Evolutionary conservation across 2,797 vertebrate species (phyloP).

Genomic region (Sus cebifrons): DNA sequence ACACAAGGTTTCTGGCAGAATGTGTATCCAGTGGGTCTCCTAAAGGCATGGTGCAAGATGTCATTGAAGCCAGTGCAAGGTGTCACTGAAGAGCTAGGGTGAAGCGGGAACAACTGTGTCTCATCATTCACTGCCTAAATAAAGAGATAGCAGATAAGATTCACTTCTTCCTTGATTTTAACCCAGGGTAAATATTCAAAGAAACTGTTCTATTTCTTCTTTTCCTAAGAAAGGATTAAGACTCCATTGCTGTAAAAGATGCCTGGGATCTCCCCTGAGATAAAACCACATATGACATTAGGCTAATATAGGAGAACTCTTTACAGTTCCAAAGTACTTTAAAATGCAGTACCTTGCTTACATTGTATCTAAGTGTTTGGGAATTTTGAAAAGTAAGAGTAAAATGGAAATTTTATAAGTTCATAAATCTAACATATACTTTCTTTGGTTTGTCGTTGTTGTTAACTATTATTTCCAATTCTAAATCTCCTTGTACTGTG

Average conservation of each 20-base stretch:
- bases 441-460: conserved; percentile 20
- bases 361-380: background rate
- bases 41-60: background rate
- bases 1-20: background rate
- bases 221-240: background rate
- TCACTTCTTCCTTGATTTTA: background rate
- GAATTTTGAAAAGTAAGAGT: conserved; percentile 30
- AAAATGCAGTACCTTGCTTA: background rate
- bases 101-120: background rate
- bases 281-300: background rate
- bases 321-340: conserved; percentile 20
- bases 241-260: background rate
- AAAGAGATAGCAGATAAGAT: background rate
- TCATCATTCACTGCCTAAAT: background rate
- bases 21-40: background rate
- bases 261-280: background rate
- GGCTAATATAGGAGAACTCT: background rate
- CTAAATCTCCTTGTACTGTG: background rate
- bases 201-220: conserved; percentile 23
- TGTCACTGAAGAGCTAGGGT: background rate
- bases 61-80: background rate
- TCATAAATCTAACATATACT: conserved; percentile 30
- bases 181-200: background rate
- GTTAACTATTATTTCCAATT: conserved; percentile 34
- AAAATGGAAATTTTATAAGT: conserved; percentile 41